Base-by-base conservation (phyloP, 1,140 invertebrate species). In the Nylanderia fulva region DNA sequence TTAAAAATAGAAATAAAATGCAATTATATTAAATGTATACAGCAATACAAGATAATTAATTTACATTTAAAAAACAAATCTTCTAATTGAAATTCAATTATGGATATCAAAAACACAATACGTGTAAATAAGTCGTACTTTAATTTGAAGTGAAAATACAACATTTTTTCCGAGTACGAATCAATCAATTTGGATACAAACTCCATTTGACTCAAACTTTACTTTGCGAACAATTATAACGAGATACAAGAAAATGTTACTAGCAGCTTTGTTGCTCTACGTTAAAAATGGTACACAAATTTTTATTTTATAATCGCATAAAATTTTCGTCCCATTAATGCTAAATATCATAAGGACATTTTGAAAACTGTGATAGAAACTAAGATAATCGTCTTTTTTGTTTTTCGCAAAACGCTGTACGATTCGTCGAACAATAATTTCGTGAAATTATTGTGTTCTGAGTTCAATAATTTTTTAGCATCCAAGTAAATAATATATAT, bases 121-220 rank as follows among this genome's bases (percentile, higher is more conserved):
- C 18, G 13, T 85, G 89, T 91, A 92, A 93, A 93, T 92, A 91
- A n/a, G 79, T 89, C 86, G 88, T 90, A 85, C 85, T 89, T 92
- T 91, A 92, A 92, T 93, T 88, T 90, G 86, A 83, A 88, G 79
- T 92, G 77, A 89, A 91, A 93, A 91, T 91, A 92, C 88, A 92
- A 90, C 89, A 91, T 85, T 88, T 88, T n/a, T 87, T 90, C 76
- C 86, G 90, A 91, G 87, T 87, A 92, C 85, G 29, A 52, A n/a
- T 11, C 39, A 36, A 80, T n/a, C 45, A 33, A 52, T 88, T 88
- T 72, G 45, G 33, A 69, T 52, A 76, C 13, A 29, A 79, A 85
- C 88, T 60, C 72, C 76, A 80, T 85, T 74, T 29, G 45, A 36
- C n/a, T 76, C 8, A 33, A 86, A 69, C 18, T 79, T 74, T 60